phyloP scores from a whole-genome alignment of 1,140 invertebrate genomes.

The Physella acuta region DNA sequence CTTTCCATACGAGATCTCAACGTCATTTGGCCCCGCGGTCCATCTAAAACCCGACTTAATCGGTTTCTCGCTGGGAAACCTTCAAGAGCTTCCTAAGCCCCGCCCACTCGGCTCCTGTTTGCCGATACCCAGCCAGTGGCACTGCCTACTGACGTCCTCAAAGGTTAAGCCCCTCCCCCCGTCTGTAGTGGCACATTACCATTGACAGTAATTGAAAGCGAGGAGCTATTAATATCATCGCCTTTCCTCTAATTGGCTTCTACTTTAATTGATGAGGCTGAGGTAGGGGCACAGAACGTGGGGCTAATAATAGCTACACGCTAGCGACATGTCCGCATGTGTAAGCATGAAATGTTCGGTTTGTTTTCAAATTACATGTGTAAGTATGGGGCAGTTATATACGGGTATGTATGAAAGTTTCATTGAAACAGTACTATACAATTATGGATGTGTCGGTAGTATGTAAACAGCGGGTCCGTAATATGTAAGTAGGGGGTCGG shows the following conservation, averaged over 20 bases:
- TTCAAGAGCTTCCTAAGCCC: neutral
- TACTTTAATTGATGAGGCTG: constrained; percentile 23
- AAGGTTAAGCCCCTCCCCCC: constrained; percentile 23
- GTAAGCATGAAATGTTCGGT: too few species aligned
- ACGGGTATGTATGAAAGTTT: too few species aligned
- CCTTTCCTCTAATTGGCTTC: constrained; percentile 22
- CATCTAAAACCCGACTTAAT: constrained; percentile 1
- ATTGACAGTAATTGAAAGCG: constrained; percentile 28
- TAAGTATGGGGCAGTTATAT: too few species aligned
- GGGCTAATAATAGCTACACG: too few species aligned
- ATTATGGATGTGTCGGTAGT: too few species aligned
- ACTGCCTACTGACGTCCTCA: constrained; percentile 14
- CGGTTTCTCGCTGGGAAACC: neutral
- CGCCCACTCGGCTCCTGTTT: constrained; percentile 18
- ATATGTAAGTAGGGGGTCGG: too few species aligned
- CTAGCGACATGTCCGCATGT: too few species aligned
- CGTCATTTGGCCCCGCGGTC: neutral
- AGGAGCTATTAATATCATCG: constrained; percentile 23
- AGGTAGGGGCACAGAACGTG: neutral
- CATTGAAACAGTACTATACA: too few species aligned
- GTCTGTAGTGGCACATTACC: constrained; percentile 6
- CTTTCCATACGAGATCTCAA: constrained; percentile 7
- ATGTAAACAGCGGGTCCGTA: too few species aligned
- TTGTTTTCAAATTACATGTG: too few species aligned
- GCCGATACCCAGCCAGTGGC: constrained; percentile 11